Conservation (phyloP, 2,888 invertebrate species). For the Unio pictorum region DNA sequence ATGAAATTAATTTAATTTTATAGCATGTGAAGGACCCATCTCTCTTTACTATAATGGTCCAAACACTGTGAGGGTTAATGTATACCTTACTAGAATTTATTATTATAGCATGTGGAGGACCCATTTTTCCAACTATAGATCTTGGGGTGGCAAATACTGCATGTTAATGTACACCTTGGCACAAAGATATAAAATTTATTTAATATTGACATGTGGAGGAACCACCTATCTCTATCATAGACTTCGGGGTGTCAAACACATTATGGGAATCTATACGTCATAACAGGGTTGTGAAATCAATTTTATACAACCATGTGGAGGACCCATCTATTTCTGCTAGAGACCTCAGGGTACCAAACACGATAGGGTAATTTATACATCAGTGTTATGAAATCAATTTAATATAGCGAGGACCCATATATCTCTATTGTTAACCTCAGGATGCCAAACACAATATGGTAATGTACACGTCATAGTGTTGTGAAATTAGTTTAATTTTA, state of each 20-base stretch:
- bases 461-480: neutral
- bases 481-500: conserved; percentile 79
- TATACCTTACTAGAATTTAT: neutral
- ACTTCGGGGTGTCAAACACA: conserved; percentile 26
- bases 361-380: conserved; percentile 59
- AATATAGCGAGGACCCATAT: conserved; percentile 81
- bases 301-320: conserved; percentile 84
- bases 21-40: conserved; percentile 81
- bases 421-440: conserved; percentile 81
- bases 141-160: conserved; percentile 51
- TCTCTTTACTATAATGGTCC: conserved; percentile 82
- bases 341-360: conserved; percentile 82
- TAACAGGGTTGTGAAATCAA: conserved; percentile 34
- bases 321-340: conserved; percentile 82
- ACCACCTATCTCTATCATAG: conserved; percentile 79
- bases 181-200: neutral
- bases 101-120: conserved; percentile 85
- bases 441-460: conserved; percentile 81
- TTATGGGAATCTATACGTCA: no score
- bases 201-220: conserved; percentile 84
- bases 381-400: neutral
- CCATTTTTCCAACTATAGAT: conserved; percentile 67
- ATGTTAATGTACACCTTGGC: conserved; percentile 18
- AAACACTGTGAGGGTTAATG: conserved; percentile 76
- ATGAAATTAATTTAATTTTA: conserved; percentile 75